Evolutionary conservation across 2,113 vertebrate genomes (phyloP).

Genomic region (Gavia stellata): DNA sequence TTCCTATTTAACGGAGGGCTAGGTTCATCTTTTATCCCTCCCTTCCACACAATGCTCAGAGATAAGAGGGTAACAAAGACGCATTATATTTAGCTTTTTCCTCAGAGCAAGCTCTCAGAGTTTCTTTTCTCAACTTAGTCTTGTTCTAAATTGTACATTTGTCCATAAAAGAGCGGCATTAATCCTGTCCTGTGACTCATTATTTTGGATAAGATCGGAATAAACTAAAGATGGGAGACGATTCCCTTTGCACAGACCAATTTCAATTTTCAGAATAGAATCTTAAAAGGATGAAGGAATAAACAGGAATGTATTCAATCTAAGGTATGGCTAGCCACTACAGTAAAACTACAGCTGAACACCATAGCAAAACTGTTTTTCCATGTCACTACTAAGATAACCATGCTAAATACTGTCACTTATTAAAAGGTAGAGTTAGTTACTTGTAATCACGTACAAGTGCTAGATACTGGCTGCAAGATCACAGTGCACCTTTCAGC

Average conservation of each 20-base stretch:
- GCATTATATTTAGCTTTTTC: not conserved
- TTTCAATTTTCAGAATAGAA: not conserved
- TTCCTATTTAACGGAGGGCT: not conserved
- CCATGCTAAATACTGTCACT: not conserved
- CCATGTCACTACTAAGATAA: not conserved
- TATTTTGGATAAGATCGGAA: not conserved
- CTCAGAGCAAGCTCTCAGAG: not conserved
- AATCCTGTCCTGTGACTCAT: not conserved
- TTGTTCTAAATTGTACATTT: not conserved
- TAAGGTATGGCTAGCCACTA: not conserved
- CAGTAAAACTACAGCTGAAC: not conserved
- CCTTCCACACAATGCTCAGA: not conserved
- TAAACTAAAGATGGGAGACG: not conserved
- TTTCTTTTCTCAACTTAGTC: not conserved
- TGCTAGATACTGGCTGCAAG: not conserved
- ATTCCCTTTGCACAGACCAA: not conserved
- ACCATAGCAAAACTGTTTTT: not conserved
- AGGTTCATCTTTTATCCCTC: not conserved
- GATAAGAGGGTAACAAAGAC: not conserved
- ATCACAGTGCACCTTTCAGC: not conserved
- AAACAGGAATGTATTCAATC: not conserved
- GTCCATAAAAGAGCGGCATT: not conserved
- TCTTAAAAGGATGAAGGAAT: not conserved
- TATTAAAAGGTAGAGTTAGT: not conserved
- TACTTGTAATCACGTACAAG: not conserved